Percentiles rank a stretch among this genome's conserved stretches.
phyloP scores from a whole-genome alignment of 2,113 vertebrate species.

The Sclerurus mexicanus region DNA sequence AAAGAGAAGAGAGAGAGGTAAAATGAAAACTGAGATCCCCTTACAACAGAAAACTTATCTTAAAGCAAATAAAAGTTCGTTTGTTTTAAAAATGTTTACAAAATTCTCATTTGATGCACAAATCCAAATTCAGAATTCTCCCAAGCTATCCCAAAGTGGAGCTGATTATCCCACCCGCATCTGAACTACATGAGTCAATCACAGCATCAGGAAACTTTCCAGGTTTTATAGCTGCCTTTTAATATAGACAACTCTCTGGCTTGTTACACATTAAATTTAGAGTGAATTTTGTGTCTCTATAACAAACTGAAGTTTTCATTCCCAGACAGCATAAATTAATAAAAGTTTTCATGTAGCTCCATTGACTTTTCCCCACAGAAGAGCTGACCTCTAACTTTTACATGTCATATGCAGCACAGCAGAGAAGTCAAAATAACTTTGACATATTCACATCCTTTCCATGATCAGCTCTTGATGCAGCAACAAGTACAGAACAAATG shows the following conservation, averaged over 20 bases:
- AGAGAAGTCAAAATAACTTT: background rate
- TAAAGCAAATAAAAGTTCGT: background rate
- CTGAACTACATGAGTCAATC: background rate
- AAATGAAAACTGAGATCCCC: background rate
- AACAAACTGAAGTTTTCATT: background rate
- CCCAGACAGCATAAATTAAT: background rate
- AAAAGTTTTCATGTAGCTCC: background rate
- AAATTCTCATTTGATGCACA: background rate
- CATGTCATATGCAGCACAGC: background rate
- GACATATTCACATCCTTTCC: background rate
- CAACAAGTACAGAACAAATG: background rate
- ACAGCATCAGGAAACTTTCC: background rate
- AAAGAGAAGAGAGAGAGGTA: background rate
- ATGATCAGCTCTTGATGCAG: background rate
- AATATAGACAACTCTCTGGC: background rate
- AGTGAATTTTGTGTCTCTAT: background rate
- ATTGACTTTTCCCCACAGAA: background rate
- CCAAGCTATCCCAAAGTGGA: background rate
- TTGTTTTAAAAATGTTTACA: background rate
- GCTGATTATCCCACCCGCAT: background rate
- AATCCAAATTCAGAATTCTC: background rate
- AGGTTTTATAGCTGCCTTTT: background rate
- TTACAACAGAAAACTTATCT: background rate
- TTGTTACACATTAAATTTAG: background rate
- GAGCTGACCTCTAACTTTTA: background rate